Conservation (phyloP, 2,113 vertebrate genomes). For the Raphicerus campestris region DNA sequence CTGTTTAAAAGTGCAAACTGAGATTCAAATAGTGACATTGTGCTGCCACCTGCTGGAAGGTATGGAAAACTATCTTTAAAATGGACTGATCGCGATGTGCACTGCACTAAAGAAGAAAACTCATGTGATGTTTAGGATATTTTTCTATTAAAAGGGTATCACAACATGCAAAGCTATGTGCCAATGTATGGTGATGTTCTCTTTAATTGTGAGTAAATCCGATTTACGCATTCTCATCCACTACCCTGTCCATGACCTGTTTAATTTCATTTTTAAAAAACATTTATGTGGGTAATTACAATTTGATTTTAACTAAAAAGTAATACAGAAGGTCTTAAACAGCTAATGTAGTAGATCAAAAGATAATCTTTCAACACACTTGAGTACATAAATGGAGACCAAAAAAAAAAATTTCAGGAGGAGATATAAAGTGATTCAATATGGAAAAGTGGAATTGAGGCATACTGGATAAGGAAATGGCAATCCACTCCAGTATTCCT, state of each 20-base stretch:
- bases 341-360: neutral
- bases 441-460: neutral
- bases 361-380: neutral
- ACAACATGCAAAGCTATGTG: neutral
- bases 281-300: neutral
- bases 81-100: too few species aligned
- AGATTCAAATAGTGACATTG: neutral
- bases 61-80: neutral
- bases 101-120: neutral
- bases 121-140: neutral
- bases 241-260: neutral
- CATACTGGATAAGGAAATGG: neutral
- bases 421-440: neutral
- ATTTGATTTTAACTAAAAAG: neutral
- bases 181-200: neutral
- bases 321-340: neutral
- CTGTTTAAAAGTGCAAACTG: accelerated
- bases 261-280: neutral
- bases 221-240: neutral
- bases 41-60: conserved; percentile 48
- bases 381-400: neutral
- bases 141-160: neutral
- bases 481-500: neutral
- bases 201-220: neutral
- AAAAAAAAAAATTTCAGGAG: neutral